Conservation (phyloP, 2,888 invertebrate genomes). For the Hydrotaea cyrtoneurina region DNA sequence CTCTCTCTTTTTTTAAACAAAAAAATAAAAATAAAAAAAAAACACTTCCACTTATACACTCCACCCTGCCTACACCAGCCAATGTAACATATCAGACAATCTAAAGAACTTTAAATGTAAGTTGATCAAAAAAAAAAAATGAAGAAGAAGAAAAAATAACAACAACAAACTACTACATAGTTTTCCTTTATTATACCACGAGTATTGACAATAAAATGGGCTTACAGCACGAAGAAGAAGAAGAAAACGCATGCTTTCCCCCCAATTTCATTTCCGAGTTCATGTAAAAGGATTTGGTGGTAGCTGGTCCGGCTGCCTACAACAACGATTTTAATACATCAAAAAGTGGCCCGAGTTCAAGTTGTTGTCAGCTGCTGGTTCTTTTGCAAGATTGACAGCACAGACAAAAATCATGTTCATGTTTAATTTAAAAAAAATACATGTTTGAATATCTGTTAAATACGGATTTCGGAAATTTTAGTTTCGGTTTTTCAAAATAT, state of each 20-base stretch:
- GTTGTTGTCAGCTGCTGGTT: conserved; percentile 40
- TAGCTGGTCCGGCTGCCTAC: conserved; percentile 38
- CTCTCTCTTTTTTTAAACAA: not conserved
- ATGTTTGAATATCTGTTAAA: no score
- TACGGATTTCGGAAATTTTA: no score
- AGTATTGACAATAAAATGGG: conserved; percentile 66
- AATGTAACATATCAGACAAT: conserved; percentile 59
- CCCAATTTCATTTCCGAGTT: conserved; percentile 25
- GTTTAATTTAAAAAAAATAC: no score
- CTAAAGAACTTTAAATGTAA: conserved; percentile 61
- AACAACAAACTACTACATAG: not conserved
- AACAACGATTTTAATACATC: conserved; percentile 55
- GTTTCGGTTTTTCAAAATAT: no score
- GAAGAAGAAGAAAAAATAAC: conserved; percentile 8
- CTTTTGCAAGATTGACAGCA: not conserved
- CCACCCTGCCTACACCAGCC: not conserved
- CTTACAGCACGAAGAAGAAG: conserved; percentile 46
- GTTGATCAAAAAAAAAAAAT: conserved; percentile 31
- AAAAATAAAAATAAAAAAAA: no score
- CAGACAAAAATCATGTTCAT: no score
- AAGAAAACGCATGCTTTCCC: conserved; percentile 1
- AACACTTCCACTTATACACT: not conserved
- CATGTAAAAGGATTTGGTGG: conserved; percentile 5
- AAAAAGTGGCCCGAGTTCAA: conserved; percentile 56
- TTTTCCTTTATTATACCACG: conserved; percentile 62